These are phyloP conservation scores for Orgyia antiqua DNA, from an alignment of 2,888 invertebrate species.

Conservation along the genomic window DNA sequence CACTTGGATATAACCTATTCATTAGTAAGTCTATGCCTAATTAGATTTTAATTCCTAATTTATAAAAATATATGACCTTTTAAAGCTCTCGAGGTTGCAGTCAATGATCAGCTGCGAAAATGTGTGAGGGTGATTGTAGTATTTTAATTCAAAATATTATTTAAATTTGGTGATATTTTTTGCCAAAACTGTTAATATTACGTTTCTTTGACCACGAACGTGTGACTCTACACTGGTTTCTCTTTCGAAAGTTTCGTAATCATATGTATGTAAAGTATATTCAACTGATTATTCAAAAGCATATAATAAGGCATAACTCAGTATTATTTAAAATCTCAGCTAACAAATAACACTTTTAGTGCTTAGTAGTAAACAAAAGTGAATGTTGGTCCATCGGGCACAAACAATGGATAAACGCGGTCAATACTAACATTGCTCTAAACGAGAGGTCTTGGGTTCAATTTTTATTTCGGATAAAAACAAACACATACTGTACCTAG, in stretches of 20 bases:
- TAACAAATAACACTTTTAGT: too few species aligned
- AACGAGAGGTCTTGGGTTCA: too few species aligned
- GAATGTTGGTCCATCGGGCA: slow-evolving; percentile 59
- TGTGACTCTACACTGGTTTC: slow-evolving; percentile 33
- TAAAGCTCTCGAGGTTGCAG: slow-evolving; percentile 24
- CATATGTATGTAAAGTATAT: slow-evolving; percentile 32
- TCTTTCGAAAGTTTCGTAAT: slow-evolving; percentile 56
- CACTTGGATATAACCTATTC: slow-evolving; percentile 14
- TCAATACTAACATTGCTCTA: too few species aligned
- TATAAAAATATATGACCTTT: slow-evolving; percentile 29
- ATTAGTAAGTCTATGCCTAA: slow-evolving; percentile 39
- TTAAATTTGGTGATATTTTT: too few species aligned
- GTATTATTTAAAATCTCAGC: too few species aligned
- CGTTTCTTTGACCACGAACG: slow-evolving; percentile 4
- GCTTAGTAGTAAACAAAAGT: slow-evolving; percentile 68
- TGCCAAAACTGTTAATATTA: too few species aligned
- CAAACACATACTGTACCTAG: too few species aligned
- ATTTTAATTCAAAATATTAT: too few species aligned
- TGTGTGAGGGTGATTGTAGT: slow-evolving; percentile 33
- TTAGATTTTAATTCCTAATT: background rate
- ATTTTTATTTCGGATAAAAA: too few species aligned
- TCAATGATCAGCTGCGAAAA: slow-evolving; percentile 63
- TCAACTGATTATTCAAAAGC: slow-evolving; percentile 9
- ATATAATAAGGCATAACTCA: too few species aligned
- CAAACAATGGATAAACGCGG: slow-evolving; percentile 51